Base-by-base conservation (phyloP, 2,888 invertebrate species). In the Eupithecia subfuscata region DNA sequence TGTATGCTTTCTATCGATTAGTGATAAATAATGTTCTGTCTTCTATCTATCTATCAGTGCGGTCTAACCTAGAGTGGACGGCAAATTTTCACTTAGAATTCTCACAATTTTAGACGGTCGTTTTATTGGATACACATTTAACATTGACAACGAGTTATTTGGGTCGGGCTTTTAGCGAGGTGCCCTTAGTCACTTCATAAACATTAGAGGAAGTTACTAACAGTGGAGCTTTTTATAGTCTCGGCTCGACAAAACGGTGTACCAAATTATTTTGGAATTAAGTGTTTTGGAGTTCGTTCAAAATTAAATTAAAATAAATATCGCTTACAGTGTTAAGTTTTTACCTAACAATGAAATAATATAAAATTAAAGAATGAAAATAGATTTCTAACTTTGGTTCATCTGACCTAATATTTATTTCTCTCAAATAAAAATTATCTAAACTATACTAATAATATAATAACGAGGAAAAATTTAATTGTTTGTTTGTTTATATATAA, bases 81-180 rank as follows among this genome's bases (percentile, higher is more conserved):
- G 87, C 91, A 91, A 92, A 93, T 93, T 94, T 93, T 93, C 93
- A 92, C 92, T 93, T 91, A 90, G 87, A 85, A 87, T 86, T 82
- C 82, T 84, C 86, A 84, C 84, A 84, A 89, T 87, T 91, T 90
- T 87, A 89, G 86, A 87, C 65, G n/a, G 84, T 80, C 82, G 84
- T 86, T 91, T 88, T 88, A 90, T 91, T 86, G 83, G 81, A 79
- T 83, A 85, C 80, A 84, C 82, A 82, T 85, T 83, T 80, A 82
- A 81, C 70, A 79, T 80, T 82, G 83, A 83, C 82, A 82, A 83
- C 83, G 69, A 75, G 78, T 78, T 80, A 76, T 73, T 75, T 78
- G 70, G 74, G 82, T 82, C 80, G 81, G 81, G 83, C 83, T 86
- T 84, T 84, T 82, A 80, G 80, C 75, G 75, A 80, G 78, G 75